Base-by-base conservation (phyloP, 1,140 invertebrate genomes). In the Cyrtorhinus lividipennis region DNA sequence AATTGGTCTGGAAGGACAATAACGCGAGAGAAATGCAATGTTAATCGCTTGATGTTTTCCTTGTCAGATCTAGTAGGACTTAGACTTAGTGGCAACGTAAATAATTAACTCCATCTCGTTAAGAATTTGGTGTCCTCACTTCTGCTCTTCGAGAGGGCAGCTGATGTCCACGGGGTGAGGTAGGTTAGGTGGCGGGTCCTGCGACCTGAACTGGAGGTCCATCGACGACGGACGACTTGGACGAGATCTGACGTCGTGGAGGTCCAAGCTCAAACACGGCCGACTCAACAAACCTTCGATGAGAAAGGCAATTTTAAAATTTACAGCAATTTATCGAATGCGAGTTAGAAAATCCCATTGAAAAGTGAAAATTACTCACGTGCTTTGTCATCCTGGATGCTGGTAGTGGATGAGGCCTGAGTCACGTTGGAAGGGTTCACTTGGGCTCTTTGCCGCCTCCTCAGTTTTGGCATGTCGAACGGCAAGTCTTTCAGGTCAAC, bases 391-490 rank as follows among this genome's bases (percentile, higher is more conserved):
- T 87, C 84, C 56, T 83, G 77, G 64, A 87, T 81, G 60, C 85
- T 87, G 66, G 87, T 81, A 68, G 85, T 88, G 10, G 85, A 87
- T 10, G 86, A 88, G 45, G 85, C 85, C 67, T 86, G 85, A 1
- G 85, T 87, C 23, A 82, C 65, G 20, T 65, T 79, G 59, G 58
- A 25, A 62, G 25, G 13, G 46, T 62, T 24, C 24, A 73, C 24
- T 15, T 53, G 38, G 1, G 44, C 65, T 72, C 73, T 66, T 60
- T 87, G 74, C 65, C 86, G 79, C 26, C 88, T 78, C 59, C 87
- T 76, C 45, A 92, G 73, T 73, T 92, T 92, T 13, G 89, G 88
- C 87, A 92, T 91, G 71, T 92, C 89, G 70, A 92, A 92, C 18
- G 89, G 88, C 64, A 92, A 76, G 69, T 89, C 83, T 56, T 83